Base-by-base conservation (phyloP, 1,140 invertebrate species). In the Drosophila subpulchrella region DNA sequence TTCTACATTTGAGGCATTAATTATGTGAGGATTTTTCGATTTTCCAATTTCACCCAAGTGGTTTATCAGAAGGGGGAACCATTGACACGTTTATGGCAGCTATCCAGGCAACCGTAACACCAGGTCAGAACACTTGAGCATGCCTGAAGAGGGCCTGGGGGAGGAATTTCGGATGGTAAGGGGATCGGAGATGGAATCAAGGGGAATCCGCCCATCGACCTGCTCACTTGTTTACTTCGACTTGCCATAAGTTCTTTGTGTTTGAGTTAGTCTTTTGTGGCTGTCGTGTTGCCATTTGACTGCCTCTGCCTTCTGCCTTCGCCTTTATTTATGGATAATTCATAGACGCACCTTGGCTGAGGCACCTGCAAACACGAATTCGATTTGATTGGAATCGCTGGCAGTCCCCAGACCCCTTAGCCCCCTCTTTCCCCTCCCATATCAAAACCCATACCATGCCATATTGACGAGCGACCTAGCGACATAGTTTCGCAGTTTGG, bases 401-500 rank as follows among this genome's bases (percentile, higher is more conserved):
- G 27, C 32, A 27, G 4, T 15, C 44, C 42, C 60, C 41, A 44
- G 41, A 48, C 51, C 50, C 54, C 30, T 17, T 36, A 50, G 42
- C 17, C 11, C 27, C 24, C 38, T 36, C 17, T 5, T 7, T 46
- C 32, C 20, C 12, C 1, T 11, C 6, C 47, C 59, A 59, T 30
- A 51, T 6, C 32, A 62, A 34, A 34, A 60, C 13, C 32, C 66
- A 34, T 34, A 34, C 12, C 13, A n/a, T n/a, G 38, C 15, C 36
- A 38, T 62, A 73, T 77, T 48, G 71, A 81, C 55, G 51, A 67
- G 73, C 75, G 83, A 86, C 83, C 83, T 81, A 86, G 79, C 83
- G 82, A 86, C 82, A 86, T 83, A 86, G 82, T 88, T 86, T 84
- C 75, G 56, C 60, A 75, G 51, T 81, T 72, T 73, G 50, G 73